A percentile compares a stretch with the other conserved stretches of the same genome.
These are phyloP conservation scores for Calliopsis andreniformis DNA, from an alignment of 1,140 invertebrate genomes.

Conservation along the genomic window DNA sequence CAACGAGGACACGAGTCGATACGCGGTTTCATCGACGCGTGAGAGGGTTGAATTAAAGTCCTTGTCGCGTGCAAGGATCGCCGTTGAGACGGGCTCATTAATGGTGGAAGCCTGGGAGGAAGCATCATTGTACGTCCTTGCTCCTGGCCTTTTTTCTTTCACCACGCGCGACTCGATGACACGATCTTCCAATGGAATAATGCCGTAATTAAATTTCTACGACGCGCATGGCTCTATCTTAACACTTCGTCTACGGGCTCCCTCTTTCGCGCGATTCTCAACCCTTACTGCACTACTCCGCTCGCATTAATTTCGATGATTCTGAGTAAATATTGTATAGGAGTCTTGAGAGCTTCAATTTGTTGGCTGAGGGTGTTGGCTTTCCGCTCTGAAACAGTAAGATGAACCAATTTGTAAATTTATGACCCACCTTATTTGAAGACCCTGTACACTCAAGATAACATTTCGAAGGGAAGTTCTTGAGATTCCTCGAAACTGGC, in stretches of 20 bases:
- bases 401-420: too few relatives aligned
- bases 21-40: conserved; percentile 25
- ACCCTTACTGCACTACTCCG: background rate
- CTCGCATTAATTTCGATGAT: conserved; percentile 11
- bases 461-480: too few relatives aligned
- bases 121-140: conserved; percentile 26
- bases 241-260: conserved; percentile 16
- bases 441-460: too few relatives aligned
- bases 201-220: conserved; percentile 43
- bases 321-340: background rate
- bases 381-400: too few relatives aligned
- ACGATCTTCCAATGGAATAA: conserved; percentile 13
- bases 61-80: conserved; percentile 15
- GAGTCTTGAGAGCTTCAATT: background rate
- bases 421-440: too few relatives aligned
- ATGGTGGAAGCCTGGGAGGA: conserved; percentile 18
- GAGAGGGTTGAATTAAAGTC: conserved; percentile 42
- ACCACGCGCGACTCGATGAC: conserved; percentile 17
- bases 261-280: background rate
- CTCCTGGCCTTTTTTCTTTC: conserved; percentile 15
- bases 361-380: too few relatives aligned
- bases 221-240: conserved; percentile 5
- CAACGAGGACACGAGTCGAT: conserved; percentile 13
- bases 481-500: too few relatives aligned
- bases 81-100: conserved; percentile 22